Base-by-base conservation (phyloP, 2,113 vertebrate genomes). In the Oreochromis tanganicae region DNA sequence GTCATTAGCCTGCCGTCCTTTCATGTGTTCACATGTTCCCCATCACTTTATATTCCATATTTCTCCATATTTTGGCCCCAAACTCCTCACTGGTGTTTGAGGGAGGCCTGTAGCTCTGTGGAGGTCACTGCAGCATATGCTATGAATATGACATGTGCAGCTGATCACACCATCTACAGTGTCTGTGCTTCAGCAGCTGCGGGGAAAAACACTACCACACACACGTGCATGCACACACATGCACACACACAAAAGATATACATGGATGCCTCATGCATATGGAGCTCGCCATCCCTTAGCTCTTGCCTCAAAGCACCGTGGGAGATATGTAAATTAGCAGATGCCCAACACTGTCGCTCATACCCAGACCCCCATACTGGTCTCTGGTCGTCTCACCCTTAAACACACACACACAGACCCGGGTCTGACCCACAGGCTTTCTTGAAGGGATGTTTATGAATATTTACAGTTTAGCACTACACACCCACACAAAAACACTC, bases 241-340 rank as follows among this genome's bases (percentile, higher is more conserved):
- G 14, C 68, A 46, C 68, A 73, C 68, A 73, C 66, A 78, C 29
- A 41, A 73, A 8, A 68, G 17, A 78, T 63, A 57, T 87, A 85
- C 81, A 63, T 79, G 73, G 63, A n/a, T 79, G 88, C 91, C 94
- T 96, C 94, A 96, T 96, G 90, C 95, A 96, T 96, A 96, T 95
- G 94, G 93, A 96, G 92, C 61, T 91, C 43, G 11, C 86, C 91
- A 82, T 90, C 89, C 88, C 82, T 91, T 87, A 86, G 92, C 93
- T 68, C 84, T 91, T 11, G 54, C 90, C 94, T 90, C 92, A 93
- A 89, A 94, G 95, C 93, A 93, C 83, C 73, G 91, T 92, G 93
- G 92, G 91, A 95, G 89, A 94, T 93, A 95, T 96, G 95, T 88
- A 95, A 92, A 96, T 96, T 48, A 90, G 85, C 90, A 94, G 88